phyloP scores from a whole-genome alignment of 2,113 vertebrate species.

The Seriola aureovittata region DNA sequence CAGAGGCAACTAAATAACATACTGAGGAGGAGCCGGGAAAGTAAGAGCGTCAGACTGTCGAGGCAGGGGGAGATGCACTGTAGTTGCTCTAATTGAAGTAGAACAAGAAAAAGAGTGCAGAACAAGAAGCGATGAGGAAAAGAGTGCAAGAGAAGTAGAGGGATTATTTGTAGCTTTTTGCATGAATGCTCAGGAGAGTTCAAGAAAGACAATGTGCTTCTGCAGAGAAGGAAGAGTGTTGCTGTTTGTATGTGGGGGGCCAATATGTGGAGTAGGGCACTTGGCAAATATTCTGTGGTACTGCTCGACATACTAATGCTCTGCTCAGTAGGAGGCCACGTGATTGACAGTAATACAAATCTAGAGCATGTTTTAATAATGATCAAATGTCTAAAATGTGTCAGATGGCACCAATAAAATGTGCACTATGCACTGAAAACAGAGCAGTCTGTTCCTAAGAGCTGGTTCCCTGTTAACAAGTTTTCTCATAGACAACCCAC shows the following conservation, averaged over 20 bases:
- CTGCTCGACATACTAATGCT: constrained; percentile 18
- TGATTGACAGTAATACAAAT: constrained; percentile 50
- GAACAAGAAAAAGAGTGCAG: not conserved
- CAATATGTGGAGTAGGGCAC: constrained; percentile 24
- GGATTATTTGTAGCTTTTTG: constrained; percentile 46
- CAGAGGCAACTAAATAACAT: constrained; percentile 55
- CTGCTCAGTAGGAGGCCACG: constrained; percentile 8
- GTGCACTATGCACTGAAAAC: constrained; percentile 7
- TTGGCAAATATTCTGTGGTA: constrained; percentile 19
- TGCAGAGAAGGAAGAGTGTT: constrained; percentile 9
- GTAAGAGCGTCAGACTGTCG: not conserved
- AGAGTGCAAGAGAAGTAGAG: not conserved
- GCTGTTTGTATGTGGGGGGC: not conserved
- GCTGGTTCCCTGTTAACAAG: not conserved
- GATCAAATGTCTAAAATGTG: constrained; percentile 17
- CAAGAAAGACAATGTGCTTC: constrained; percentile 12
- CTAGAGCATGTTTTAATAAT: constrained; percentile 7
- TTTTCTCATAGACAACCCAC: not conserved
- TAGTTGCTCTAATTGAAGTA: not conserved
- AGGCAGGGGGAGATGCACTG: constrained; percentile 2
- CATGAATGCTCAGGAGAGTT: constrained; percentile 17
- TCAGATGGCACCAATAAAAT: constrained; percentile 29
- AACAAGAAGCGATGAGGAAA: not conserved
- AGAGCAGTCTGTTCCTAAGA: constrained; percentile 17
- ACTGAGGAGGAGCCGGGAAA: constrained; percentile 13